These are phyloP conservation scores for Drosophila micromelanica DNA, from an alignment of 1,140 invertebrate genomes.

Conservation along the genomic window DNA sequence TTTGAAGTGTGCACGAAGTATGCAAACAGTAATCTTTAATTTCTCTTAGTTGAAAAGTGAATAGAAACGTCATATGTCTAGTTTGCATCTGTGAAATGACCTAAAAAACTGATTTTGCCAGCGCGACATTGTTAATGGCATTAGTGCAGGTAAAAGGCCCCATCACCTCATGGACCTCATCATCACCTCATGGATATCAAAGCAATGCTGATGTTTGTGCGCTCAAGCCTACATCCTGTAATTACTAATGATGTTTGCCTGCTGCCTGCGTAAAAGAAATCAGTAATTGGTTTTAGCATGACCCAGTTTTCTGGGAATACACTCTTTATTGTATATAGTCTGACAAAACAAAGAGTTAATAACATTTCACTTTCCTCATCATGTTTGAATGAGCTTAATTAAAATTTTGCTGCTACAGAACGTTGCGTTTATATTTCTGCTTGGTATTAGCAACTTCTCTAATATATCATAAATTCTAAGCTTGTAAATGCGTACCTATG, in stretches of 20 bases:
- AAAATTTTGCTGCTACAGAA: background rate
- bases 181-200: background rate
- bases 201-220: background rate
- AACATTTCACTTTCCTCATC: too few relatives aligned
- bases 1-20: slow-evolving; percentile 37
- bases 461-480: too few relatives aligned
- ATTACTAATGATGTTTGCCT: slow-evolving; percentile 50
- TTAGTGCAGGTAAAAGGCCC: slow-evolving; percentile 41
- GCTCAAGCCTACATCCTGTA: slow-evolving; percentile 34
- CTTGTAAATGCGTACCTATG: too few relatives aligned
- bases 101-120: slow-evolving; percentile 10
- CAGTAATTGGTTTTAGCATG: slow-evolving; percentile 24
- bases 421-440: background rate
- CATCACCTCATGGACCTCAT: background rate
- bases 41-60: slow-evolving; percentile 48
- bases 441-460: too few relatives aligned
- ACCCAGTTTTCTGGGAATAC: slow-evolving; percentile 32
- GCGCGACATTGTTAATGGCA: slow-evolving; percentile 51
- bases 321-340: too few relatives aligned
- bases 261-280: slow-evolving; percentile 46
- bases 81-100: slow-evolving; percentile 13
- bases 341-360: background rate
- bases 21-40: slow-evolving; percentile 25
- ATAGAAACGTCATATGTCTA: slow-evolving; percentile 44
- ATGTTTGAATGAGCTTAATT: background rate